Evolutionary conservation across 1,140 invertebrate species (phyloP).

Genomic region (Pissodes strobi): DNA sequence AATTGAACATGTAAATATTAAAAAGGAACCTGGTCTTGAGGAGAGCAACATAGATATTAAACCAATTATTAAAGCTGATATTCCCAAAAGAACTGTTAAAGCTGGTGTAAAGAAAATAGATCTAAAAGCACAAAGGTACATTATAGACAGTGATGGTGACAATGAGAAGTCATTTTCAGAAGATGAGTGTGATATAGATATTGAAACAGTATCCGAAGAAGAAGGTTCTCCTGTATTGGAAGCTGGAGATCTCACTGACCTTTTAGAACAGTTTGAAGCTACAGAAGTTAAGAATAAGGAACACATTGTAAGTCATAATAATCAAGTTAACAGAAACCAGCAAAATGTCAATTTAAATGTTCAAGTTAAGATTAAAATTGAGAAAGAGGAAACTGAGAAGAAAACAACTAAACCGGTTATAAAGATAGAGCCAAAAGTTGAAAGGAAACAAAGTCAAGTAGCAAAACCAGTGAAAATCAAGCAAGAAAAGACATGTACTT

Average conservation of each 20-base stretch:
- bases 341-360: constrained; percentile 4
- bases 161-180: constrained; percentile 24
- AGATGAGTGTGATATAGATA: constrained; percentile 44
- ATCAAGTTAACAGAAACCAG: neutral
- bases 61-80: neutral
- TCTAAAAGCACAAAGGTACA: constrained; percentile 44
- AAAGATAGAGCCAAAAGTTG: neutral
- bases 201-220: constrained; percentile 49
- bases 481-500: neutral
- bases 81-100: neutral
- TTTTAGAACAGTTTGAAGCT: constrained; percentile 63
- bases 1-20: neutral
- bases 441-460: neutral
- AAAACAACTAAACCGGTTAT: neutral
- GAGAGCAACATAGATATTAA: neutral
- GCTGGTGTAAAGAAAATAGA: constrained; percentile 49
- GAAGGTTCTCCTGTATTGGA: constrained; percentile 54
- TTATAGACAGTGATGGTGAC: constrained; percentile 39
- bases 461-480: neutral
- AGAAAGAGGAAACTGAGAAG: neutral
- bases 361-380: constrained; percentile 5
- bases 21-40: neutral
- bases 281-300: constrained; percentile 42
- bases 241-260: constrained; percentile 58
- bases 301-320: neutral